Percentiles rank a stretch among this genome's conserved stretches.
Conservation (phyloP, 2,888 invertebrate genomes). For the Metacarcinus magister region DNA sequence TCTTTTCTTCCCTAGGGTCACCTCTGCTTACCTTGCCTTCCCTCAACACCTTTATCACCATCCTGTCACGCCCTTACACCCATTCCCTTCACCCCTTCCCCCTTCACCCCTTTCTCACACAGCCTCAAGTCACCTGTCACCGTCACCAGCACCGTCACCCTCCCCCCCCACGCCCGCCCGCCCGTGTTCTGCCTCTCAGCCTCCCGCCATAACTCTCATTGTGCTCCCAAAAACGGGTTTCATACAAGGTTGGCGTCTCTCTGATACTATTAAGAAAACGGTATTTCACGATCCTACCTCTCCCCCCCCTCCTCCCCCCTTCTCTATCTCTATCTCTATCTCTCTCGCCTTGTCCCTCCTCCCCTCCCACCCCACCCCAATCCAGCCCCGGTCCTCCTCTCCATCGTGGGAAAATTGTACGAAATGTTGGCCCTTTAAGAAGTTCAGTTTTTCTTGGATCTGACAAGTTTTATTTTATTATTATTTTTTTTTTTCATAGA, state of each 20-base stretch:
- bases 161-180: neutral
- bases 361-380: no score
- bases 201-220: neutral
- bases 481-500: no score
- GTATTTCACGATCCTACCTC: neutral
- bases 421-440: neutral
- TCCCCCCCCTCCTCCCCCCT: neutral
- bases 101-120: neutral
- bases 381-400: no score
- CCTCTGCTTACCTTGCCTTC: neutral
- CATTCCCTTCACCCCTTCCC: neutral
- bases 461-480: no score
- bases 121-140: constrained; percentile 6
- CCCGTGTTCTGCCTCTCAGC: neutral
- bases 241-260: neutral
- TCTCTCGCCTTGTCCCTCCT: neutral
- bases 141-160: neutral
- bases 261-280: constrained; percentile 38
- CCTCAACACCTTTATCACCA: neutral
- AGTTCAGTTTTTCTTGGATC: no score
- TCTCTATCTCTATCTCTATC: neutral
- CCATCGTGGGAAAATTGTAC: neutral
- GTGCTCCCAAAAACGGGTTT: constrained; percentile 1
- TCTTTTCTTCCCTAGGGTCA: neutral
- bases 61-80: neutral